phyloP scores from a whole-genome alignment of 2,797 vertebrate genomes.

The Coracias cyanogaster region DNA sequence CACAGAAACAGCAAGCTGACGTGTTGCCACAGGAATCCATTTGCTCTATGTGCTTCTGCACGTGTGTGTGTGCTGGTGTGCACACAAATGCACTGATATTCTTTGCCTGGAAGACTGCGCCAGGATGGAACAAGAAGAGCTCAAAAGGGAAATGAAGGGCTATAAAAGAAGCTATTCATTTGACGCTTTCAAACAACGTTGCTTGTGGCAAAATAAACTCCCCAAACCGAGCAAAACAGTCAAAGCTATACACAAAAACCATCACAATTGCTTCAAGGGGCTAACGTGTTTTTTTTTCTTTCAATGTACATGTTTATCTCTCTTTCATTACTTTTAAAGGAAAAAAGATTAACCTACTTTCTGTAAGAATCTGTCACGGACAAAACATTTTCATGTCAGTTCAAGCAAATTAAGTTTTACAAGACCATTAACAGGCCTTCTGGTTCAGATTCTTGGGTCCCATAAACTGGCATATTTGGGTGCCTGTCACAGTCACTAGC shows the following conservation, averaged over 20 bases:
- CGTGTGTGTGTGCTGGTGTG: rapidly evolving
- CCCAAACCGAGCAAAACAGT: not conserved
- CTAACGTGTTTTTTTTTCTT: not conserved
- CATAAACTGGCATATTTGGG: not conserved
- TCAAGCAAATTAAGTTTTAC: not conserved
- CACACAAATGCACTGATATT: not conserved
- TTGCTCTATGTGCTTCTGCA: rapidly evolving
- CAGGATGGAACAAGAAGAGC: not conserved
- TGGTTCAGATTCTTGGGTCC: not conserved
- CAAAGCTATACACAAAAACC: not conserved
- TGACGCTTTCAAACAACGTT: not conserved
- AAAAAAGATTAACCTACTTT: not conserved
- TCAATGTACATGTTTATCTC: not conserved
- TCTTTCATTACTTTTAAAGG: not conserved
- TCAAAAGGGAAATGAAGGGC: not conserved
- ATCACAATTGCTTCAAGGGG: not conserved
- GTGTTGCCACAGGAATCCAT: not conserved
- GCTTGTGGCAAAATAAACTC: not conserved
- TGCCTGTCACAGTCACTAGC: not conserved
- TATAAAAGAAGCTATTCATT: not conserved
- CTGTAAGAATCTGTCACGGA: not conserved
- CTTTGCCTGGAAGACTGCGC: not conserved
- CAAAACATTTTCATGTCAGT: not conserved
- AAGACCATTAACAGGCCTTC: not conserved
- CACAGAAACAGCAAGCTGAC: not conserved